Base-by-base conservation (phyloP, 2,888 invertebrate genomes). In the Pardosa pseudoannulata region DNA sequence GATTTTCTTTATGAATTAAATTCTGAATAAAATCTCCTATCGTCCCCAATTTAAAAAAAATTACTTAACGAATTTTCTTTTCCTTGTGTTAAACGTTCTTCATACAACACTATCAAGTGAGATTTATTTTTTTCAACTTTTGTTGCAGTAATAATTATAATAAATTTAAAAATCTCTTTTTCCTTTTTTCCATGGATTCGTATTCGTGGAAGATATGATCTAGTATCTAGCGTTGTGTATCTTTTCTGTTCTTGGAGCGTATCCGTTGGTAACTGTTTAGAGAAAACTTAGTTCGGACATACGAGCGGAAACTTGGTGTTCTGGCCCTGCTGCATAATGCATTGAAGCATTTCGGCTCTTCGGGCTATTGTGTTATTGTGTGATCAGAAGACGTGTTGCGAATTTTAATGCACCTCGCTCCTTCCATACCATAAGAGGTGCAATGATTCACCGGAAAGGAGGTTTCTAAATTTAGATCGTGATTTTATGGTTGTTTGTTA, bases 311-410 rank as follows among this genome's bases (percentile, higher is more conserved):
- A 56, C 11, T 46, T 23, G 56, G 9, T n/a, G n/a, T 23, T 56
- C 23, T 1, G 56, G 23, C 23, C 1, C 3, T 56, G 23, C 56
- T 56, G 56, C 23, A 56, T 56, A 23, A 56, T 56, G 56, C 56
- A 56, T 23, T 16, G 23, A 23, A 1, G 56, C 56, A 56, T 56
- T 56, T 56, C 23, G 19, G 23, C 3, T 56, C 56, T 56, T 19
- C 23, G 11, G 56, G 56, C 56, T 56, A 56, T 56, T 56, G 56
- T 56, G 56, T 56, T 56, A 56, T 56, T 56, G 56, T 56, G 56
- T 56, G 56, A 56, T 56, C 56, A 56, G 16, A 56, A 19, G 56
- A 56, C 56, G 56, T 56, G 56, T 56, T 23, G 56, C 3, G 56
- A 19, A 23, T 56, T 56, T 3, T 16, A 56, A 56, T 56, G 56